Evolutionary conservation across 2,113 vertebrate species (phyloP).

Genomic region (Ammodytes dubius): DNA sequence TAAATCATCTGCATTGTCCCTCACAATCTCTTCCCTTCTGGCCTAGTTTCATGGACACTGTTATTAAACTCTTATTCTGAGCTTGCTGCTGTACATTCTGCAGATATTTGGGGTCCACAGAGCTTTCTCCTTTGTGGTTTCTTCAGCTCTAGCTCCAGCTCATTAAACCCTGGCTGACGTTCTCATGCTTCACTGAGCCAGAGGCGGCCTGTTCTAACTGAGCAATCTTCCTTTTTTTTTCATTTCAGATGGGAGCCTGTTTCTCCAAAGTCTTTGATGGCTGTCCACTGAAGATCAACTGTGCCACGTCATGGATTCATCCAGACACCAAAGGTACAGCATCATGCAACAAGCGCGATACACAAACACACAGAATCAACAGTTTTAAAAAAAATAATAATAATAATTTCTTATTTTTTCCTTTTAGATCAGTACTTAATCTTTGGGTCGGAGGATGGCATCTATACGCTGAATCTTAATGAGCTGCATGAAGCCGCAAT

Average conservation of each 20-base stretch:
- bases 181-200: constrained; percentile 26
- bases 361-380: background rate
- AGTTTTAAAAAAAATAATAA: no score
- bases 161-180: constrained; percentile 63
- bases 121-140: constrained; percentile 54
- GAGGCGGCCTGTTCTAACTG: constrained; percentile 29
- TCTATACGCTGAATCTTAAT: constrained; percentile 98
- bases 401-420: no score
- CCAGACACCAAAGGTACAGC: constrained; percentile 96
- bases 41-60: constrained; percentile 33
- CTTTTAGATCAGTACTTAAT: constrained; percentile 92
- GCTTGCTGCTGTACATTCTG: constrained; percentile 49
- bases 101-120: constrained; percentile 50
- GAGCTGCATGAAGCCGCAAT: constrained; percentile 98
- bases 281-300: constrained; percentile 98
- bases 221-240: constrained; percentile 27
- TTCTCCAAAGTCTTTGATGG: constrained; percentile 99
- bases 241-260: constrained; percentile 96
- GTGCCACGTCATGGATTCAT: constrained; percentile 99
- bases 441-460: constrained; percentile 98
- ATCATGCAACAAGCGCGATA: no score
- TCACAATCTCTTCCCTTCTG: constrained; percentile 9
- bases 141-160: constrained; percentile 29
- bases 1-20: constrained; percentile 48
- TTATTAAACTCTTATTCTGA: constrained; percentile 50